These are phyloP conservation scores for Leucophenga varia DNA, from an alignment of 1,140 invertebrate species.

Conservation along the genomic window DNA sequence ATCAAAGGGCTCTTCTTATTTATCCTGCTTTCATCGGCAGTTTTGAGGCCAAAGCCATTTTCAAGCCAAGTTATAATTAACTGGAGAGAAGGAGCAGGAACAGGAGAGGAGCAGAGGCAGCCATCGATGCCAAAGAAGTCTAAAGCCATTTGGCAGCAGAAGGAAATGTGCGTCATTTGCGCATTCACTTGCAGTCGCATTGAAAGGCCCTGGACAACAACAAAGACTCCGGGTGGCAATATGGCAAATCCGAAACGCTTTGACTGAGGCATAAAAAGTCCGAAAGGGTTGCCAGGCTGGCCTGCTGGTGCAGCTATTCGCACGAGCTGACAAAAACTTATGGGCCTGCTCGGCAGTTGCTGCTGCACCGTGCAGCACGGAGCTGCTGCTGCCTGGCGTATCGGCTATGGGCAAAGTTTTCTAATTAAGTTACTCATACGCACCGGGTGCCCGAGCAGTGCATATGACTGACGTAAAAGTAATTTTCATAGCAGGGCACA, in stretches of 20 bases:
- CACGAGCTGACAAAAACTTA: constrained; percentile 30
- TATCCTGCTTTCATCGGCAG: too few species aligned
- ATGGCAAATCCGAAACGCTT: constrained; percentile 14
- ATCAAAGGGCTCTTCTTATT: too few species aligned
- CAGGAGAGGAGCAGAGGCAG: too few species aligned
- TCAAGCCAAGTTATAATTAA: constrained; percentile 1
- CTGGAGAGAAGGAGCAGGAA: too few species aligned
- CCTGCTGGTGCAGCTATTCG: constrained; percentile 5
- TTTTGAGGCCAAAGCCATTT: too few species aligned
- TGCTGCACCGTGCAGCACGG: too few species aligned
- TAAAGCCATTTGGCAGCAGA: constrained; percentile 7
- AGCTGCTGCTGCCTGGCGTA: constrained; percentile 8
- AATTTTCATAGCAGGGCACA: constrained; percentile 35
- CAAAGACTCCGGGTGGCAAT: constrained; percentile 15
- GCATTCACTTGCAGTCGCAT: too few species aligned
- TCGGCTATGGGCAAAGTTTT: constrained; percentile 41
- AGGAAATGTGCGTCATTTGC: constrained; percentile 7
- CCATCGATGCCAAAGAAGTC: constrained; percentile 5
- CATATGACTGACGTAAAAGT: constrained; percentile 50
- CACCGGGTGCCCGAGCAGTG: constrained; percentile 36
- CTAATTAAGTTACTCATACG: constrained; percentile 54
- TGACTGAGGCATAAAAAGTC: constrained; percentile 36
- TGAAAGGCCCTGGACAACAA: constrained; percentile 15
- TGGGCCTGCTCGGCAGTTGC: constrained; percentile 2
- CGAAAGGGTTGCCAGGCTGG: too few species aligned